These are phyloP conservation scores for Hydropsyche betteni DNA, from an alignment of 2,888 invertebrate genomes.

Conservation along the genomic window DNA sequence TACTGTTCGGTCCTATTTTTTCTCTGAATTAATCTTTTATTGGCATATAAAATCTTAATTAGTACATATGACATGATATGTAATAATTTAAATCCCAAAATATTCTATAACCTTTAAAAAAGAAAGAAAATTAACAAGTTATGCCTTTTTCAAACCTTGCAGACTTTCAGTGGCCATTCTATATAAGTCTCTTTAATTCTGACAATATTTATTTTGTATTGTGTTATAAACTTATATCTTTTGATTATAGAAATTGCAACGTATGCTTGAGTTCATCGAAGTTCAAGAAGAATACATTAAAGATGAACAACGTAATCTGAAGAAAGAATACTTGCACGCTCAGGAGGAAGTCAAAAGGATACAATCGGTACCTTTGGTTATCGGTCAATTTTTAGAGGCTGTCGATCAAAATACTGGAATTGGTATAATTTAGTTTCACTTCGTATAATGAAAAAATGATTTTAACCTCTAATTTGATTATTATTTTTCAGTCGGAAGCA, in stretches of 20 bases:
- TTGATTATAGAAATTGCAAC: slow-evolving; percentile 83
- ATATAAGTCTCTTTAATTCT: too few species aligned
- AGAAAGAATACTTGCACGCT: slow-evolving; percentile 98
- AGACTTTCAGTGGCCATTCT: too few species aligned
- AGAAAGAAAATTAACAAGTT: too few species aligned
- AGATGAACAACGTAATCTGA: slow-evolving; percentile 97
- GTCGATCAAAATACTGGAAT: slow-evolving; percentile 99
- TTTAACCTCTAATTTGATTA: background rate
- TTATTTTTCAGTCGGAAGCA: slow-evolving; percentile 82
- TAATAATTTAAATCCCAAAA: too few species aligned
- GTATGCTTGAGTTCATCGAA: slow-evolving; percentile 95
- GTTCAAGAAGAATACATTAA: slow-evolving; percentile 99
- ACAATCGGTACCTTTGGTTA: slow-evolving; percentile 98
- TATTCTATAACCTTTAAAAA: too few species aligned
- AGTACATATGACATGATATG: too few species aligned
- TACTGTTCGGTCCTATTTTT: too few species aligned
- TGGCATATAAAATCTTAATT: too few species aligned
- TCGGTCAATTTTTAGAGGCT: slow-evolving; percentile 98
- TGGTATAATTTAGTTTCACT: slow-evolving; percentile 55
- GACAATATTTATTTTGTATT: background rate
- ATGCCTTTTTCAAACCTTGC: too few species aligned
- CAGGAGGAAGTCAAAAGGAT: slow-evolving; percentile 98
- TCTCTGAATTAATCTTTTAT: too few species aligned
- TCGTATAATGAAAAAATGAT: too few species aligned
- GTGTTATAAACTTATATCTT: too few species aligned